Base-by-base conservation (phyloP, 2,888 invertebrate species). In the Dasysyrphus tricinctus region DNA sequence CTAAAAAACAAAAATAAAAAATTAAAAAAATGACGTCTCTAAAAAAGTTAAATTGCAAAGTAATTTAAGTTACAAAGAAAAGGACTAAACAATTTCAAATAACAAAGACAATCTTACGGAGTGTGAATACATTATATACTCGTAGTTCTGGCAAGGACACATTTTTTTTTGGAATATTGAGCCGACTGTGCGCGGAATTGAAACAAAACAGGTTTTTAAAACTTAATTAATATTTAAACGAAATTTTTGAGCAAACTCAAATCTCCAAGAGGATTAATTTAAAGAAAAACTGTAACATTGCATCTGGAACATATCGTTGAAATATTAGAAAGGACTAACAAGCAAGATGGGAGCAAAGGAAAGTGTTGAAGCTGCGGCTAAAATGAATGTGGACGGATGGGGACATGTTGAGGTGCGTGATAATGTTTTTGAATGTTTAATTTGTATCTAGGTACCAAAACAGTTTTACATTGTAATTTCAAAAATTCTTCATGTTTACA, bases 331-430 rank as follows among this genome's bases (percentile, higher is more conserved):
- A 70, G 65, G 69, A 77, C 77, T 54, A 57, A 86, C 73, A 75
- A 81, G 63, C 93, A 94, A 93, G 93, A 96, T 96, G 96, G 96
- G 96, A 93, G 96, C 96, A 93, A 96, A 96, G 94, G 96, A 96
- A 93, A 96, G 96, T 94, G 96, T 96, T 93, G 96, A 96, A 93
- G 96, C 96, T 92, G 91, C 91, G 88, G 95, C 95, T 92, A 96
- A 96, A 94, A 95, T 95, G 94, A 95, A 96, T 94, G 95, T 96
- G 93, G 95, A 96, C 94, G 95, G 95, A 93, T 96, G 96, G 96
- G 95, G 95, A 93, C 95, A 95, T 93, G 94, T 95, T 92, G 96
- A 96, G 96, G 96, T 96, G 95, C 94, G 92, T 91, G 9, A 8
- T 12, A 51, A 51, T 24, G 5, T 24, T 54, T 0, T 54, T 14